Evolutionary conservation across 2,113 vertebrate genomes (phyloP).

Genomic region (Bujurquina vittata): DNA sequence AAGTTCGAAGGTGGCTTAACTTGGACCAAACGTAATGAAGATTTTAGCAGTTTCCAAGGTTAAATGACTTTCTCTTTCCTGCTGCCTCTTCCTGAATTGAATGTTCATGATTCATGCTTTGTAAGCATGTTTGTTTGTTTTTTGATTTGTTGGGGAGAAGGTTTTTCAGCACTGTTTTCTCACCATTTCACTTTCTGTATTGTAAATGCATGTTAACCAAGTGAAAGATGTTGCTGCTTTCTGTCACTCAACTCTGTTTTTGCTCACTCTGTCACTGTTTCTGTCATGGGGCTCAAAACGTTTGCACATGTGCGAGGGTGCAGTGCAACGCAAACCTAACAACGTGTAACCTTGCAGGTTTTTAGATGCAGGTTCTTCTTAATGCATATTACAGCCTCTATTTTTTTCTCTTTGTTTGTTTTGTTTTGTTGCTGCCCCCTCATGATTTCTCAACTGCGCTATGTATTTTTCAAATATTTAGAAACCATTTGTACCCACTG

Average conservation of each 20-base stretch:
- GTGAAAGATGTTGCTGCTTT: slow-evolving; percentile 60
- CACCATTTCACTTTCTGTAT: slow-evolving; percentile 68
- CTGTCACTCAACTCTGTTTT: slow-evolving; percentile 67
- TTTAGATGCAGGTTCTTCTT: background rate
- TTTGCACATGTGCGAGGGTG: slow-evolving; percentile 38
- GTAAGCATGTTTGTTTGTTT: slow-evolving; percentile 81
- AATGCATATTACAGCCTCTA: background rate
- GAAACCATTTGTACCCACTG: slow-evolving; percentile 21
- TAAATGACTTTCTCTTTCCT: slow-evolving; percentile 13
- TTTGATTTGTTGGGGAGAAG: slow-evolving; percentile 1
- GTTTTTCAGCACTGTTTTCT: slow-evolving; percentile 67
- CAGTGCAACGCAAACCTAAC: background rate
- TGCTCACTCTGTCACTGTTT: slow-evolving; percentile 71
- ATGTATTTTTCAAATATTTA: slow-evolving; percentile 20
- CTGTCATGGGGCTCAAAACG: slow-evolving; percentile 30
- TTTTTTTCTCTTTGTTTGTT: background rate
- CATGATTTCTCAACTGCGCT: background rate
- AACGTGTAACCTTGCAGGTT: background rate
- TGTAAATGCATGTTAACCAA: slow-evolving; percentile 84
- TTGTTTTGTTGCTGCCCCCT: background rate
- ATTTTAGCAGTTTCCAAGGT: slow-evolving; percentile 11
- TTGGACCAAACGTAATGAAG: slow-evolving; percentile 1
- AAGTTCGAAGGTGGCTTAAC: background rate
- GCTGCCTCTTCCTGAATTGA: slow-evolving; percentile 31
- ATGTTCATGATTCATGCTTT: slow-evolving; percentile 59